phyloP scores from a whole-genome alignment of 1,140 invertebrate species.

The Drosophila dunni region DNA sequence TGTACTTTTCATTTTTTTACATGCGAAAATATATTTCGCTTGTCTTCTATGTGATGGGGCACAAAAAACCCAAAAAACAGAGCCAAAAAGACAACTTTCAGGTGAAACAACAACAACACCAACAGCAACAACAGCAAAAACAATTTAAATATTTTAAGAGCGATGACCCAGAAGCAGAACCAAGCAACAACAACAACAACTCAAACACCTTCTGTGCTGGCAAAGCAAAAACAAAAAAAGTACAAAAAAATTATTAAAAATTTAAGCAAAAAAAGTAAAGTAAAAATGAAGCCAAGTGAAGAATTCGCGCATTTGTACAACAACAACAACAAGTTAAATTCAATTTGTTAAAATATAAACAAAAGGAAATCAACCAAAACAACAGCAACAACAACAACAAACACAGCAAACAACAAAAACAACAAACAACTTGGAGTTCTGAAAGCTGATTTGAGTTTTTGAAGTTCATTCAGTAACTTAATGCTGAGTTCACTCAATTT shows the following conservation, averaged over 20 bases:
- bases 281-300: slow-evolving; percentile 57
- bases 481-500: slow-evolving; percentile 13
- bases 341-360: slow-evolving; percentile 52
- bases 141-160: slow-evolving; percentile 83
- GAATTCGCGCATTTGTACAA: slow-evolving; percentile 60
- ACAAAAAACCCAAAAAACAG: slow-evolving; percentile 44
- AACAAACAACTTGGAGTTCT: slow-evolving; percentile 30
- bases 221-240: slow-evolving; percentile 43
- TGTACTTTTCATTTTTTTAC: slow-evolving; percentile 56
- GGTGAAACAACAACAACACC: slow-evolving; percentile 65
- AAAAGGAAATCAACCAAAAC: neutral
- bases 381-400: neutral
- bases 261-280: slow-evolving; percentile 16
- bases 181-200: slow-evolving; percentile 40
- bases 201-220: slow-evolving; percentile 68
- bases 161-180: slow-evolving; percentile 78
- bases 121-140: slow-evolving; percentile 56
- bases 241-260: slow-evolving; percentile 28
- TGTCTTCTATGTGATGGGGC: slow-evolving; percentile 69
- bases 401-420: neutral
- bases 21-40: slow-evolving; percentile 41
- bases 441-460: slow-evolving; percentile 2
- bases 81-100: slow-evolving; percentile 79
- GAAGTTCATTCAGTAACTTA: slow-evolving; percentile 35
- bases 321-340: slow-evolving; percentile 59